phyloP scores from a whole-genome alignment of 2,113 vertebrate species.

The Euleptes europaea region DNA sequence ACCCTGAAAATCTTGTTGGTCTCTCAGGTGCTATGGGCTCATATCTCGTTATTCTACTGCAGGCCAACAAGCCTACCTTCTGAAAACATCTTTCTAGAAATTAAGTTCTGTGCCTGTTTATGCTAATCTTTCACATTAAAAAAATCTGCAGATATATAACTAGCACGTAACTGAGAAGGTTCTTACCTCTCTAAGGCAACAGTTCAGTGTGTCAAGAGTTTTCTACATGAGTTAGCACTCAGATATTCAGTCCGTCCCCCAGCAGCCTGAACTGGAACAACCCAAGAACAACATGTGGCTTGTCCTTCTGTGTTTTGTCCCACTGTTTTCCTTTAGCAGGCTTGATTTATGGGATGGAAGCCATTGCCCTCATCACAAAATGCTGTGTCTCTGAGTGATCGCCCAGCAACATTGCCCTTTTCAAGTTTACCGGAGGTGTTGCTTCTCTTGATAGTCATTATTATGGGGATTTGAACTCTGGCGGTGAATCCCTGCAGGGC shows the following conservation, averaged over 20 bases:
- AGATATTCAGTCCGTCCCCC: background rate
- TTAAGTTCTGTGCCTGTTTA: background rate
- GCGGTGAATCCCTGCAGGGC: background rate
- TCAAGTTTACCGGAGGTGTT: constrained; percentile 18
- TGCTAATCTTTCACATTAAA: background rate
- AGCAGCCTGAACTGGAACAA: background rate
- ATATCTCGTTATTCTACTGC: no score
- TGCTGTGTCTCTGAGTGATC: background rate
- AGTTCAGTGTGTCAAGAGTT: background rate
- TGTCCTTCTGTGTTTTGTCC: background rate
- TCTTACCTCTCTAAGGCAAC: background rate
- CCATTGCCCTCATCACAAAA: background rate
- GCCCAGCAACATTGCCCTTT: background rate
- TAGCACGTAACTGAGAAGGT: background rate
- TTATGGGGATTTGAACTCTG: constrained; percentile 1
- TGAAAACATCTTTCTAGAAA: background rate
- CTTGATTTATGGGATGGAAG: background rate
- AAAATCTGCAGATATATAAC: background rate
- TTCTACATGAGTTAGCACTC: background rate
- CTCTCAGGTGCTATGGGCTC: no score
- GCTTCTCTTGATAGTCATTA: background rate
- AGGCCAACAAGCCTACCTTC: no score
- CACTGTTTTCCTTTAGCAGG: background rate
- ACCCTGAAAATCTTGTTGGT: no score
- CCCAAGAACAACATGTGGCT: background rate